Evolutionary conservation across 2,113 vertebrate species (phyloP), one percentile per base, ranked within the genome.

Genomic region (Muntiacus reevesi): DNA sequence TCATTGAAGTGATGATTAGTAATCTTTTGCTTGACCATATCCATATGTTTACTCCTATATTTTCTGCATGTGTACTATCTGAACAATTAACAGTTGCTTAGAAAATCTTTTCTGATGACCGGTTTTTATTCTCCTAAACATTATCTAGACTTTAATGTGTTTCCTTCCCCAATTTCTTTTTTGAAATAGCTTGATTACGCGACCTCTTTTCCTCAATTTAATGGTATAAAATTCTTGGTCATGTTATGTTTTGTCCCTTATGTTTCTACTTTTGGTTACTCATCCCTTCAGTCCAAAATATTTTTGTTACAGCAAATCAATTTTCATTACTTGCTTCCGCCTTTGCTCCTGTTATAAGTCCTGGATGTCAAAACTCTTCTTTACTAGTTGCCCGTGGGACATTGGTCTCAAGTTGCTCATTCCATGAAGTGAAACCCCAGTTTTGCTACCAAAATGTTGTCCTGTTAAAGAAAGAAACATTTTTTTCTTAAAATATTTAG

Each of bases 261-360:
- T 59, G 55, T 97, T 97, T 98, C 91, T 96, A 90, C 92, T 97
- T 97, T 96, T 89, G 92, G 78, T 95, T 96, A 52, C 90, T 96
- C 59, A 92, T 96, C 55, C n/a, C 33, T 98, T 97, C 21, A 89
- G 85, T 95, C 59, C 93, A 94, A 57, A 97, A 81, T 97, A 64
- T 64, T 94, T 98, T 97, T 93, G 89, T n/a, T 87, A 79, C 89
- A 96, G 87, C 43, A 83, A 89, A 94, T 87, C 33, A 43, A 1
- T 94, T 98, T 96, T 90, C 76, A 50, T 87, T 92, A 67, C 62
- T 86, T 97, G 1, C 84, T 45, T 84, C 11, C 95, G 62, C 52
- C 43, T 67, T 11, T 79, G 79, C 71, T 90, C 55, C 43, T 97
- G 0, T 95, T 91, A 2, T 40, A 95, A 94, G 62, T 83, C 62